phyloP scores from a whole-genome alignment of 2,888 invertebrate genomes.

The Pseudococcus jackbeardsleyi region DNA sequence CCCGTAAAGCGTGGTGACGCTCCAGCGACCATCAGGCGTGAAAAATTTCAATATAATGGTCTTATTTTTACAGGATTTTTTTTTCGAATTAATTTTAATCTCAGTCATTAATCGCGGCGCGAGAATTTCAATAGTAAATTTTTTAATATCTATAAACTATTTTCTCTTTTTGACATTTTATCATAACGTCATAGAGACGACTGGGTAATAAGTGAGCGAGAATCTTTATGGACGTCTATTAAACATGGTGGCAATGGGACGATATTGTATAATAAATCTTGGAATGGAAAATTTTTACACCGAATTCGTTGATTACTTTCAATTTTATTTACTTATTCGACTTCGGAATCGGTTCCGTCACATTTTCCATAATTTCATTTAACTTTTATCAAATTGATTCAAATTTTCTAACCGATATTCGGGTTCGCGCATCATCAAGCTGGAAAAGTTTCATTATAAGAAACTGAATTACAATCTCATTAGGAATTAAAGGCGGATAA shows the following conservation, averaged over 20 bases:
- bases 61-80: neutral
- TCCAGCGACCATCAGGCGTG: neutral
- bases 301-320: conserved; percentile 15
- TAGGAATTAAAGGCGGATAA: conserved; percentile 50
- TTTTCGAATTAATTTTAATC: conserved; percentile 26
- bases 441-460: neutral
- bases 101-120: neutral
- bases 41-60: conserved; percentile 29
- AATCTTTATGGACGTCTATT: neutral
- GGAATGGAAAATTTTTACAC: neutral
- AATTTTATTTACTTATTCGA: neutral
- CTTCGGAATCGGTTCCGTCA: neutral
- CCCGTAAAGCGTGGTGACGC: neutral
- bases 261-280: neutral
- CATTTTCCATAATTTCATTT: neutral
- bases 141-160: conserved; percentile 19
- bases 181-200: neutral
- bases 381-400: conserved; percentile 5
- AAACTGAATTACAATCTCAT: conserved; percentile 46
- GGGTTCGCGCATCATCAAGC: neutral
- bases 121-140: conserved; percentile 1
- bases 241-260: neutral
- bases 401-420: neutral
- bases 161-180: conserved; percentile 11
- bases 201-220: neutral